Conservation (phyloP, 2,113 vertebrate species). For the Hippoglossus stenolepis region DNA sequence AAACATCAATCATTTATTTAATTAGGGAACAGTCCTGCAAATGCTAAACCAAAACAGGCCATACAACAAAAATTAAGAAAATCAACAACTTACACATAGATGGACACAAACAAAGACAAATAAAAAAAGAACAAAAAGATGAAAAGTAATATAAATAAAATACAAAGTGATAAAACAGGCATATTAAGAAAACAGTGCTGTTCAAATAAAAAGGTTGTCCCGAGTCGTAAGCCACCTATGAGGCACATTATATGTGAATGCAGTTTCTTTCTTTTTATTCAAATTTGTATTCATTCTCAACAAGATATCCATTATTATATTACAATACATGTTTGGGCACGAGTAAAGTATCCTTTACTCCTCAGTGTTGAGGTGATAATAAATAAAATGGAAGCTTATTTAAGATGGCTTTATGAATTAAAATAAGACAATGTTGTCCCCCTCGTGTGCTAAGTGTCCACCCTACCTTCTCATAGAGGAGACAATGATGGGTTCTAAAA, state of each 20-base stretch:
- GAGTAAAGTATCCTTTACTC: neutral
- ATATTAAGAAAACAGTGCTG: no score
- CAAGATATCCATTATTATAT: neutral
- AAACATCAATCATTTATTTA: neutral
- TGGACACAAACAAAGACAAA: neutral
- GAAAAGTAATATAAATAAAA: neutral
- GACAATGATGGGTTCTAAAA: slow-evolving; percentile 13
- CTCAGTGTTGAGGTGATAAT: neutral
- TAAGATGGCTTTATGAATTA: slow-evolving; percentile 5
- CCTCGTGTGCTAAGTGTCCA: slow-evolving; percentile 3
- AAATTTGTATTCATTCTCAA: neutral
- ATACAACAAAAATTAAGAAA: neutral
- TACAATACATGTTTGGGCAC: neutral
- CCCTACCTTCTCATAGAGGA: slow-evolving; percentile 2
- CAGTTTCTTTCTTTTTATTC: neutral
- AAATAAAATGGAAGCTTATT: neutral
- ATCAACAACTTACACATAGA: neutral
- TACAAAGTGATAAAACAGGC: no score
- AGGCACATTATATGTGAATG: neutral
- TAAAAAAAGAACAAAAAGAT: neutral
- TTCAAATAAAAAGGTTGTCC: no score
- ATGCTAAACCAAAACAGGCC: neutral
- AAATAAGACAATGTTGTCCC: neutral
- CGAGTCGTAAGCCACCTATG: neutral
- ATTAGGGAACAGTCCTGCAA: neutral